phyloP scores from a whole-genome alignment of 2,888 invertebrate genomes.

The Harpagoxenus sublaevis region DNA sequence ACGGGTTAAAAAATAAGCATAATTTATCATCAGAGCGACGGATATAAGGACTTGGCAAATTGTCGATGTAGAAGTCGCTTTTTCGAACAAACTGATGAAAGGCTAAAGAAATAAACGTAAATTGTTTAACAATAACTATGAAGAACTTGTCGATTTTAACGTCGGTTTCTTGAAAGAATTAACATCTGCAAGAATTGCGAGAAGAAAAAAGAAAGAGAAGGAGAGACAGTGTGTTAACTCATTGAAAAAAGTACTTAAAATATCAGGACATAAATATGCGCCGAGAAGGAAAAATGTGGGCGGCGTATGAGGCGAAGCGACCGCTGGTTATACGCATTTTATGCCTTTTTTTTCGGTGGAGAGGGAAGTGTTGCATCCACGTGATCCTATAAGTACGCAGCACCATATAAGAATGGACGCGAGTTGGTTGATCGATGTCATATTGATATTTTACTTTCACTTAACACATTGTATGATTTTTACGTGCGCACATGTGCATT shows the following conservation, averaged over 20 bases:
- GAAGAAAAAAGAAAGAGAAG: background rate
- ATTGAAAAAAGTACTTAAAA: background rate
- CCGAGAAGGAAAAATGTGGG: constrained; percentile 23
- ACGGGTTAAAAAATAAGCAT: background rate
- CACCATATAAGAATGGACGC: background rate
- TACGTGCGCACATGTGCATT: background rate
- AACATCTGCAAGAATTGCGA: background rate
- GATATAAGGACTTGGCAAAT: background rate
- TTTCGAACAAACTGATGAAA: background rate
- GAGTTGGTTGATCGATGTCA: constrained; percentile 5
- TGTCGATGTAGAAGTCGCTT: background rate
- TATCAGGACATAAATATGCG: background rate
- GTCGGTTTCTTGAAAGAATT: background rate
- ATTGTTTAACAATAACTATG: background rate
- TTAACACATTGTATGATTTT: background rate
- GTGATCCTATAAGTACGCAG: constrained; percentile 14
- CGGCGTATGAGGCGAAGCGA: background rate
- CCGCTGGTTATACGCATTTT: constrained; percentile 40
- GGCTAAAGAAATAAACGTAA: background rate
- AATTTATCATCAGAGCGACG: background rate
- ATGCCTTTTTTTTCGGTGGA: constrained; percentile 50
- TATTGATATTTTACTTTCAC: background rate
- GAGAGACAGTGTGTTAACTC: background rate
- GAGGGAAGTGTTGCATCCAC: background rate
- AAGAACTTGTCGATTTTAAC: background rate